These are phyloP conservation scores for Crocodylus rhombifer DNA, from an alignment of 2,797 vertebrate genomes.

Conservation along the genomic window DNA sequence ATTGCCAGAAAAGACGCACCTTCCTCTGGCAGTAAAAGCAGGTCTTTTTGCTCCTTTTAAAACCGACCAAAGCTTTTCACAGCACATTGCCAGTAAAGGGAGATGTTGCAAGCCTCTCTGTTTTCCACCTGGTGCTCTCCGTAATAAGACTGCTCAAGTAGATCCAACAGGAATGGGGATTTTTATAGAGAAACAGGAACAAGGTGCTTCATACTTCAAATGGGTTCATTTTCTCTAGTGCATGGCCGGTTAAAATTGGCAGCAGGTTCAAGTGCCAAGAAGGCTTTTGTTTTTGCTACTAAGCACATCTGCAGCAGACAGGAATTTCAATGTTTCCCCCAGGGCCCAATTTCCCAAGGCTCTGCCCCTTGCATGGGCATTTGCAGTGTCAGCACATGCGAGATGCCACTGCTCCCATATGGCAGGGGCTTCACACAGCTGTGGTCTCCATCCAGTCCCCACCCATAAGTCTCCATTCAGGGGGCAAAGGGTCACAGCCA, in stretches of 20 bases:
- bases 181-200: constrained; percentile 27
- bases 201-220: constrained; percentile 12
- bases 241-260: rapidly evolving
- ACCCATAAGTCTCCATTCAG: not conserved
- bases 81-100: constrained; percentile 19
- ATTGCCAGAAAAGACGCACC: constrained; percentile 26
- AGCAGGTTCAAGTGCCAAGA: not conserved
- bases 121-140: constrained; percentile 35
- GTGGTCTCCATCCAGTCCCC: too few species aligned
- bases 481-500: not conserved
- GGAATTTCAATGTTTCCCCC: not conserved
- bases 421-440: not conserved
- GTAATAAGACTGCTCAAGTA: not conserved
- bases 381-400: too few species aligned
- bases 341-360: not conserved
- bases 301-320: not conserved
- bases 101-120: constrained; percentile 4
- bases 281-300: not conserved
- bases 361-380: too few species aligned
- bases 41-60: constrained; percentile 16
- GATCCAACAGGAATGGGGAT: constrained; percentile 30
- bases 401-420: too few species aligned
- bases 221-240: not conserved
- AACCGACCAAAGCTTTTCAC: constrained; percentile 33
- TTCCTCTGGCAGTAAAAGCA: constrained; percentile 34